Conservation (phyloP, 2,797 vertebrate genomes). For the Acipenser oxyrinchus region DNA sequence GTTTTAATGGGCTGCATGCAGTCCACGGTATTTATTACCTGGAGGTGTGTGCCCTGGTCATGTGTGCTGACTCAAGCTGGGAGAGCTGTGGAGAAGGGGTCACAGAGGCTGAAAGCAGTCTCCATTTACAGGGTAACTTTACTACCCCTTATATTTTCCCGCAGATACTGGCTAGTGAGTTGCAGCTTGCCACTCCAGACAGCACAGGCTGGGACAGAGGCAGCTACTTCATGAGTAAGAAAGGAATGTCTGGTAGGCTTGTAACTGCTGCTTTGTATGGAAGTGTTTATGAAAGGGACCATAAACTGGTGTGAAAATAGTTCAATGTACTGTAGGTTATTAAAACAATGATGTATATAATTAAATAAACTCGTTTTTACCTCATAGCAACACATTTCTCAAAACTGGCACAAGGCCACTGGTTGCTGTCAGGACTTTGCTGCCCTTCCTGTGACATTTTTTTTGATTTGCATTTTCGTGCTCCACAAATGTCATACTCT, state of each 20-base stretch:
- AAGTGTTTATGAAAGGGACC: slow-evolving; percentile 74
- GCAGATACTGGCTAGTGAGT: slow-evolving; percentile 62
- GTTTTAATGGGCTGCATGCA: slow-evolving; percentile 73
- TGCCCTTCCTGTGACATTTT: too few relatives aligned
- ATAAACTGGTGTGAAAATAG: too few relatives aligned
- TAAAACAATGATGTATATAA: too few relatives aligned
- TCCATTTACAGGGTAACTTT: slow-evolving; percentile 74
- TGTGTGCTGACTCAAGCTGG: slow-evolving; percentile 58
- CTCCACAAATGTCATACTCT: too few relatives aligned
- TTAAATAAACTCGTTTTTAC: too few relatives aligned
- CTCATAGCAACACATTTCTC: too few relatives aligned
- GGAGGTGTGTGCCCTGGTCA: slow-evolving; percentile 82
- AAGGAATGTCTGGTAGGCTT: slow-evolving; percentile 58
- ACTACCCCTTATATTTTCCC: slow-evolving; percentile 72
- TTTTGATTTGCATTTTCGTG: too few relatives aligned
- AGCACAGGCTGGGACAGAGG: slow-evolving; percentile 49
- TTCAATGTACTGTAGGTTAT: too few relatives aligned
- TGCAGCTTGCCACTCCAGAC: slow-evolving; percentile 67
- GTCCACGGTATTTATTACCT: slow-evolving; percentile 64
- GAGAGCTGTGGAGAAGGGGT: slow-evolving; percentile 72
- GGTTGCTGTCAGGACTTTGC: too few relatives aligned
- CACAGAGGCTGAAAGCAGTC: slow-evolving; percentile 53
- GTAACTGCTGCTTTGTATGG: slow-evolving; percentile 82
- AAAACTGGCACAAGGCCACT: too few relatives aligned
- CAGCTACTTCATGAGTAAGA: slow-evolving; percentile 64